These are phyloP conservation scores for Orius laevigatus DNA, from an alignment of 1,140 invertebrate species.

Conservation along the genomic window DNA sequence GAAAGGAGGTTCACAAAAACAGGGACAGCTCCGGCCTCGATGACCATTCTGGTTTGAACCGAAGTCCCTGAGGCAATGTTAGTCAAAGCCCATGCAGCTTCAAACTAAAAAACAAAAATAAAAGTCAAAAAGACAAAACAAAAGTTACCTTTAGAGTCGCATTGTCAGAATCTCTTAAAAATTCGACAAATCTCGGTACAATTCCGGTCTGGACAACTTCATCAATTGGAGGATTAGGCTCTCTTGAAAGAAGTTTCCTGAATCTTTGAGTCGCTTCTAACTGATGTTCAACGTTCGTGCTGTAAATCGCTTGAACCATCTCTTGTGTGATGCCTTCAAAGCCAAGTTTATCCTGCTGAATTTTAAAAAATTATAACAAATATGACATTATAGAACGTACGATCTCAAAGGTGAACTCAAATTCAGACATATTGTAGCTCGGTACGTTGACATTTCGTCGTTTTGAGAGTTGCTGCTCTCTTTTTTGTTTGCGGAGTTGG, in stretches of 20 bases:
- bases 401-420: neutral
- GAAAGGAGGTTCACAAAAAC: conserved; percentile 73
- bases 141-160: conserved; percentile 61
- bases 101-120: conserved; percentile 52
- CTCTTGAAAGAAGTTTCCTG: conserved; percentile 81
- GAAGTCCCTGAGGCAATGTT: conserved; percentile 97
- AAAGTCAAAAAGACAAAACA: no score
- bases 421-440: conserved; percentile 12
- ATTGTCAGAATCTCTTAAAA: conserved; percentile 69
- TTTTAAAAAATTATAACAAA: conserved; percentile 10
- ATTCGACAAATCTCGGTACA: conserved; percentile 89
- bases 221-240: conserved; percentile 96
- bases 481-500: conserved; percentile 85
- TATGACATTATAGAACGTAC: neutral
- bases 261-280: conserved; percentile 86
- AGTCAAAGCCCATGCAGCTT: conserved; percentile 94
- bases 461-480: conserved; percentile 86
- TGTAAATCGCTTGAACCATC: conserved; percentile 66
- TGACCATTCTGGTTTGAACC: conserved; percentile 79
- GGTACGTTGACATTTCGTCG: conserved; percentile 65
- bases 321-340: conserved; percentile 41
- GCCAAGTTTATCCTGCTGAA: conserved; percentile 18
- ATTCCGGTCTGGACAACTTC: conserved; percentile 96
- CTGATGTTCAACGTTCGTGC: conserved; percentile 61
- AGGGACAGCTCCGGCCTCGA: conserved; percentile 84